phyloP scores from a whole-genome alignment of 2,888 invertebrate genomes.

The Synergus umbraculus region DNA sequence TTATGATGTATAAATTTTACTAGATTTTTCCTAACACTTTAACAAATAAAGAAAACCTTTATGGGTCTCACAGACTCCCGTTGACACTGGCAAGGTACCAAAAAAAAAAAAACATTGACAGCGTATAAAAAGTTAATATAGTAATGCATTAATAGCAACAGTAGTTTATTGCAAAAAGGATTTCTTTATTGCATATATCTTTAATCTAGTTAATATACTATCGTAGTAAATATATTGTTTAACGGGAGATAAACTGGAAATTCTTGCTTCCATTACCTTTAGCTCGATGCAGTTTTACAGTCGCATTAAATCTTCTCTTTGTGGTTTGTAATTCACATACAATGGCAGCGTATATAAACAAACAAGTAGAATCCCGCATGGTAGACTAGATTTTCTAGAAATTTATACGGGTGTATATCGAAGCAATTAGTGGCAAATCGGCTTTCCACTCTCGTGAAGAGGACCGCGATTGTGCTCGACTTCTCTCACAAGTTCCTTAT shows the following conservation, averaged over 20 bases:
- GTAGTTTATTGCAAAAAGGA: neutral
- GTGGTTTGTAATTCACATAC: neutral
- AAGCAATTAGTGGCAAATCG: constrained; percentile 2
- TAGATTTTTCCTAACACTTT: too few relatives aligned
- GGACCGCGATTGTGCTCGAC: constrained; percentile 1
- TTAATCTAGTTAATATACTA: neutral
- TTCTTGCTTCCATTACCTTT: constrained; percentile 1
- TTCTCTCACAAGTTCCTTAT: neutral
- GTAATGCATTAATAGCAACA: too few relatives aligned
- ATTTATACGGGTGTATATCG: neutral
- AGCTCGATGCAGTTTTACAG: neutral
- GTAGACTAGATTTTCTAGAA: neutral
- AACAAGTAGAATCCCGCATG: neutral
- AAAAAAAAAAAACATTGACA: too few relatives aligned
- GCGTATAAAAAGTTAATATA: too few relatives aligned
- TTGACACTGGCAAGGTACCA: too few relatives aligned
- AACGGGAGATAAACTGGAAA: neutral
- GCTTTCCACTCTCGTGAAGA: neutral
- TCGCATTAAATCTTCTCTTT: neutral
- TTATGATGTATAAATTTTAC: too few relatives aligned
- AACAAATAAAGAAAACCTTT: too few relatives aligned
- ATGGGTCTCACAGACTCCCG: too few relatives aligned
- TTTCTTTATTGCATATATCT: neutral
- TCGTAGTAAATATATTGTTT: neutral
- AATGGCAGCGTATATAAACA: neutral